phyloP scores from a whole-genome alignment of 2,888 invertebrate species.

The Erebia aethiops region DNA sequence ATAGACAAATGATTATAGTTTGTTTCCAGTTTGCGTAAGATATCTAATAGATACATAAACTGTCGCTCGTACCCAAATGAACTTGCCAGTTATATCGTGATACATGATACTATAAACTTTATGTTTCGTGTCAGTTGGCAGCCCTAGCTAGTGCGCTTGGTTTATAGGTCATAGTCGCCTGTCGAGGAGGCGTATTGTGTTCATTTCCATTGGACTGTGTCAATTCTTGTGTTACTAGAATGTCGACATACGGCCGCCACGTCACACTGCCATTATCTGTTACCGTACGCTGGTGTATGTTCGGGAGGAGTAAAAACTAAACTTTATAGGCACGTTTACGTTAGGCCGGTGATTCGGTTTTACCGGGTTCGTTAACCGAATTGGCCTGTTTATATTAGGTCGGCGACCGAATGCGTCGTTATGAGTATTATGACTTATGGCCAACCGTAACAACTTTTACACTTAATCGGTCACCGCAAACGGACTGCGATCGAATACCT shows the following conservation, averaged over 20 bases:
- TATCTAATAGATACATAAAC: too few relatives aligned
- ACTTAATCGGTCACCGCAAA: too few relatives aligned
- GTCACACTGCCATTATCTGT: conserved; percentile 71
- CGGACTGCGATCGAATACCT: too few relatives aligned
- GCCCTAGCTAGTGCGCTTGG: conserved; percentile 59
- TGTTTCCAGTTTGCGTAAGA: too few relatives aligned
- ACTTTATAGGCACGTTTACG: background rate
- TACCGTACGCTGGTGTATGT: conserved; percentile 2
- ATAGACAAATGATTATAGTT: too few relatives aligned
- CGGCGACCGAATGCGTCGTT: too few relatives aligned
- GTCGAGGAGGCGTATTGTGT: conserved; percentile 53
- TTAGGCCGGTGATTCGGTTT: background rate
- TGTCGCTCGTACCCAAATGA: too few relatives aligned
- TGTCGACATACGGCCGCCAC: conserved; percentile 83
- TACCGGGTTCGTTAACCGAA: too few relatives aligned
- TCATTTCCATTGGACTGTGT: conserved; percentile 84
- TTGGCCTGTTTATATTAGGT: too few relatives aligned
- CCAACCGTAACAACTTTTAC: too few relatives aligned
- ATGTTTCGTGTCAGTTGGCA: conserved; percentile 4
- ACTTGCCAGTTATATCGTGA: background rate
- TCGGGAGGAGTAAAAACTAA: conserved; percentile 4
- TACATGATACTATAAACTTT: background rate
- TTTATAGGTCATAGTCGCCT: conserved; percentile 52
- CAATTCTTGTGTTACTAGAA: conserved; percentile 86
- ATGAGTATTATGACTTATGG: too few relatives aligned